phyloP scores from a whole-genome alignment of 2,888 invertebrate species.

The Tipula helvola region DNA sequence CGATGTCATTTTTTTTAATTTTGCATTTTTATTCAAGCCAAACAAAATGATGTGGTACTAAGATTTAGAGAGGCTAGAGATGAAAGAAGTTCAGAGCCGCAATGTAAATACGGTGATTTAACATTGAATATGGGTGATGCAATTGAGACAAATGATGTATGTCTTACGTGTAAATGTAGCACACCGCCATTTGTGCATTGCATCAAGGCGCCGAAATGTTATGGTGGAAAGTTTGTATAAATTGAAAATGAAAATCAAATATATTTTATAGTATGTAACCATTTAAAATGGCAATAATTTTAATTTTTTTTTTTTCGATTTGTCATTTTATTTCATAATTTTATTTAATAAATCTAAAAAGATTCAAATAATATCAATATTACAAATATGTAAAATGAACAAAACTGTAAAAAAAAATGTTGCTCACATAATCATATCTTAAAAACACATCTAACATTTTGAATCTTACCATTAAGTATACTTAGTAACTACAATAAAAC shows the following conservation, averaged over 20 bases:
- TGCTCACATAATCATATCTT: not conserved
- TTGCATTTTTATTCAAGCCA: not conserved
- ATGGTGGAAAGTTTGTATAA: not conserved
- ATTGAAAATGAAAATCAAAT: not conserved
- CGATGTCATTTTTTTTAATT: not conserved
- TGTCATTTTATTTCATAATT: not conserved
- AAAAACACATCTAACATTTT: not conserved
- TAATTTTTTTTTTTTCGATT: not conserved
- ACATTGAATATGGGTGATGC: slow-evolving; percentile 38
- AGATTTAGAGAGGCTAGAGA: not conserved
- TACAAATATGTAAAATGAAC: not conserved
- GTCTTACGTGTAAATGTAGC: slow-evolving; percentile 35
- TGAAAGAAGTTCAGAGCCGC: slow-evolving; percentile 13
- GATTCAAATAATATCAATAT: not conserved
- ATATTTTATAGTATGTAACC: not conserved
- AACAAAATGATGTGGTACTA: not conserved
- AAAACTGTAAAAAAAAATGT: not conserved
- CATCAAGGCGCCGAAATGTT: slow-evolving; percentile 15
- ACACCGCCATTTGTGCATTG: slow-evolving; percentile 40
- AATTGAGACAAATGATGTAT: slow-evolving; percentile 32
- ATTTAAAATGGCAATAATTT: not conserved
- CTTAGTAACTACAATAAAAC: not conserved
- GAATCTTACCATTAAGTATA: not conserved
- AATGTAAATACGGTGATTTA: slow-evolving; percentile 37
- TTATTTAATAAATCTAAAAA: not conserved